Percentiles rank a stretch among this genome's conserved stretches.
Conservation (phyloP, 2,113 vertebrate genomes). For the Gorsachius goisagi region DNA sequence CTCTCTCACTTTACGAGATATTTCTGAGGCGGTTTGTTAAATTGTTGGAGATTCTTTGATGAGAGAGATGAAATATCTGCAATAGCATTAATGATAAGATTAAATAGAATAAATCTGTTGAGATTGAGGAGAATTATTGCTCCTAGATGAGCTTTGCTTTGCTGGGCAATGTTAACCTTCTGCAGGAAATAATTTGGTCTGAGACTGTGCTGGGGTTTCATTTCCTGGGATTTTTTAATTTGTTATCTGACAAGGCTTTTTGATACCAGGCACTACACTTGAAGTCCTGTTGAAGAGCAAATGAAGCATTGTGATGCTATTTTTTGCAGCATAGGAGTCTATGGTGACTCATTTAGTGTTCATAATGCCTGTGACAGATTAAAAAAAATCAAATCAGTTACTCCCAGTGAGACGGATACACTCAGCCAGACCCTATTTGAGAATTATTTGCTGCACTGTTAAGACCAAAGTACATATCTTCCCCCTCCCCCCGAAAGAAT, state of each 20-base stretch:
- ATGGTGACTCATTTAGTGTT: constrained; percentile 48
- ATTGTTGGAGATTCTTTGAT: neutral
- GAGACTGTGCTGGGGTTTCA: neutral
- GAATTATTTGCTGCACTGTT: constrained; percentile 47
- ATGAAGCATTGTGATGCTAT: constrained; percentile 21
- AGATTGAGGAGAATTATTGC: neutral
- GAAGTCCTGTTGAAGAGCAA: constrained; percentile 54
- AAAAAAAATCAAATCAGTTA: constrained; percentile 42
- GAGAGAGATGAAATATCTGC: neutral
- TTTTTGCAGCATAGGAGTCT: constrained; percentile 33
- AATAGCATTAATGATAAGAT: neutral
- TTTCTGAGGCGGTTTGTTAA: neutral
- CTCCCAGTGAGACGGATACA: neutral
- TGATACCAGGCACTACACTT: constrained; percentile 16
- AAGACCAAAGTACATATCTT: constrained; percentile 62
- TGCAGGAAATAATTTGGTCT: neutral
- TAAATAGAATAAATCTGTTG: neutral
- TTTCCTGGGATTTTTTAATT: constrained; percentile 27
- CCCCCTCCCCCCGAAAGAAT: constrained; percentile 42
- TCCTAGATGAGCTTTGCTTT: neutral
- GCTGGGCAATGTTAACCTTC: neutral
- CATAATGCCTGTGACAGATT: constrained; percentile 38
- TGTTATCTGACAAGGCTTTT: constrained; percentile 31
- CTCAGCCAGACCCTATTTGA: constrained; percentile 53
- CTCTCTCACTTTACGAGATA: neutral